Evolutionary conservation across 1,140 invertebrate species (phyloP), one percentile per base, ranked within the genome.

Genomic region (Contarinia nasturtii): DNA sequence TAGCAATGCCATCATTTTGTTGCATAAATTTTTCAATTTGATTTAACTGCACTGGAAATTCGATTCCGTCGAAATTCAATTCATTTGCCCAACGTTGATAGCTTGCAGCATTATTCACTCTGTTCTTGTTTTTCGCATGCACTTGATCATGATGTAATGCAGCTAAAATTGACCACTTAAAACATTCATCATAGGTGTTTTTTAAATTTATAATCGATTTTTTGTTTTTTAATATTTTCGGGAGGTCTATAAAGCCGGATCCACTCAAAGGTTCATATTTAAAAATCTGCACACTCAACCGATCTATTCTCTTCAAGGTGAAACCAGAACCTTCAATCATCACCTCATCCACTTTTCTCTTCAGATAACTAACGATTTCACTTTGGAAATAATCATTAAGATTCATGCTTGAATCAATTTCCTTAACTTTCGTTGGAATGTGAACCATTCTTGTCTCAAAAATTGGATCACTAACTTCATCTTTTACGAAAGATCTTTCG

Each of bases 221-320:
- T 50, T 60, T 60, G 11, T 49, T 47, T 50, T 51, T 44, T n/a
- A 63, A 56, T 44, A 33, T 27, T 38, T 43, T 19, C 12, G 55
- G 59, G 45, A 60, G 22, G 33, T 52, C 27, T 17, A 62, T 53
- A 48, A 51, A 58, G 12, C 47, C 48, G 43, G 50, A 52, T 33
- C 49, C 55, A 7, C 51, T 45, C 21, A 59, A 17, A 7, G 57
- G 57, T 45, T 54, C 50, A 51, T 54, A 63, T 49, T 55, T 56
- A 49, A 55, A 55, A 18, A 64, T 56, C 41, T 60, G 52, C n/a
- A 58, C 20, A 44, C 50, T 40, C 27, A 60, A 49, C 45, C 58
- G 49, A 11, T 51, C 19, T 14, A 61, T 60, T 51, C 42, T 27
- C 15, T 2, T 37, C 49, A 64, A 51, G 3, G 27, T 27, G 10